phyloP scores from a whole-genome alignment of 2,888 invertebrate species.

The Sclerodermus sp. region DNA sequence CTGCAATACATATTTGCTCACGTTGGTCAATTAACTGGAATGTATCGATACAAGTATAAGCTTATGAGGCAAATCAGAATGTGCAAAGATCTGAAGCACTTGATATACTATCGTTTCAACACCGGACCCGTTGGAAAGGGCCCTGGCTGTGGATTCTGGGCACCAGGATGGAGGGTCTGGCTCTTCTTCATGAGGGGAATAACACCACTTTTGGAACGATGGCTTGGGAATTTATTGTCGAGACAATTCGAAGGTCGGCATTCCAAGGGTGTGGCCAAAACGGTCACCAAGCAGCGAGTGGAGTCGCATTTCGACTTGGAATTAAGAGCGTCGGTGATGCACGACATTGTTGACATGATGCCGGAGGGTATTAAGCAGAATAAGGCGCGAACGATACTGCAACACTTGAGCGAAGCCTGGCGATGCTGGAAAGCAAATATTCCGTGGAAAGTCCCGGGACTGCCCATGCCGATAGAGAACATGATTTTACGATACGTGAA shows the following conservation, averaged over 20 bases:
- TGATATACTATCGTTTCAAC: conserved; percentile 98
- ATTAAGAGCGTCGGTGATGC: conserved; percentile 93
- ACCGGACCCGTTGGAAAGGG: conserved; percentile 98
- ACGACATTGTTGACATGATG: conserved; percentile 99
- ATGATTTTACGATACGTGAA: conserved; percentile 99
- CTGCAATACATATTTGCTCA: conserved; percentile 99
- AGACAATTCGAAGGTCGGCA: conserved; percentile 99
- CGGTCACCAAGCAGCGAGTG: conserved; percentile 98
- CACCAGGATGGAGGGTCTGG: conserved; percentile 99
- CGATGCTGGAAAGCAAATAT: conserved; percentile 99
- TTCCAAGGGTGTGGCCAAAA: conserved; percentile 99
- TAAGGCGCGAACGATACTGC: conserved; percentile 97
- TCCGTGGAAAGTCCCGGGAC: conserved; percentile 98
- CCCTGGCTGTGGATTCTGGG: conserved; percentile 98
- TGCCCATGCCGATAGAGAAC: conserved; percentile 99
- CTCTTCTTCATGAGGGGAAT: conserved; percentile 99
- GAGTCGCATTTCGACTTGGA: conserved; percentile 99
- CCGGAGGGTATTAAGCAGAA: conserved; percentile 99
- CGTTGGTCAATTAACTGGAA: conserved; percentile 98
- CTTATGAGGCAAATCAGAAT: conserved; percentile 98
- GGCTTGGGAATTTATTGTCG: conserved; percentile 98
- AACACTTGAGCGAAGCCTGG: conserved; percentile 99
- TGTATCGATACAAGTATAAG: conserved; percentile 99
- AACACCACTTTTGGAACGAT: conserved; percentile 94
- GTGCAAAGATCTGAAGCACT: conserved; percentile 99